These are phyloP conservation scores for Euschistus heros DNA, from an alignment of 1,140 invertebrate genomes.

Conservation along the genomic window DNA sequence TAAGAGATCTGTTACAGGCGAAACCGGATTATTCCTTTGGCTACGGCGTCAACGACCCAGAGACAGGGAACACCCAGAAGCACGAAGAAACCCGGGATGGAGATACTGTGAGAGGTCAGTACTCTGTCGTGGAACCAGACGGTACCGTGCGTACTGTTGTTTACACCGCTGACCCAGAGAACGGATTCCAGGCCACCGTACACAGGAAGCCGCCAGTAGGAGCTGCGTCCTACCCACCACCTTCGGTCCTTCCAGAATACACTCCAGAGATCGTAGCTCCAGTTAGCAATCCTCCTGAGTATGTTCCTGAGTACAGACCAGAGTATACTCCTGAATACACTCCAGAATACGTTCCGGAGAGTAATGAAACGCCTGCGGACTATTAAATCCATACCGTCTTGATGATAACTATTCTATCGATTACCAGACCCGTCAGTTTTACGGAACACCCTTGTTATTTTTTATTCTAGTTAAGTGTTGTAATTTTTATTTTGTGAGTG, in stretches of 20 bases:
- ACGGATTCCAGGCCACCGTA: slow-evolving; percentile 30
- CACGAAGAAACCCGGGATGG: slow-evolving; percentile 56
- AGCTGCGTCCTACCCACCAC: not conserved
- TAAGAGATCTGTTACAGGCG: slow-evolving; percentile 25
- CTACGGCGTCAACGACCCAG: slow-evolving; percentile 56
- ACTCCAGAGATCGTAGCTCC: not conserved
- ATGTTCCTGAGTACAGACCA: not conserved
- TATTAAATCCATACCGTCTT: too few relatives aligned
- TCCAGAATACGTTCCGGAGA: not conserved
- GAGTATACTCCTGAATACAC: not conserved
- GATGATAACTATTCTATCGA: too few relatives aligned
- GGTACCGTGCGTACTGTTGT: slow-evolving; percentile 33
- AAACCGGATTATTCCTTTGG: slow-evolving; percentile 45
- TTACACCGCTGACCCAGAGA: slow-evolving; percentile 32
- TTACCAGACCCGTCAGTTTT: too few relatives aligned
- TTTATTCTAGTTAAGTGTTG: too few relatives aligned
- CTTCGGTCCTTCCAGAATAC: not conserved
- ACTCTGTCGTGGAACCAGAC: slow-evolving; percentile 42
- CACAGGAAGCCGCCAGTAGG: slow-evolving; percentile 11
- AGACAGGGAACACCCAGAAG: slow-evolving; percentile 55
- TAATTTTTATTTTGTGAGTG: too few relatives aligned
- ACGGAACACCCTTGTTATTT: too few relatives aligned
- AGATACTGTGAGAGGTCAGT: slow-evolving; percentile 54
- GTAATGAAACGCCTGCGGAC: too few relatives aligned
- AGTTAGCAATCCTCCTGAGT: not conserved